Evolutionary conservation across 2,888 invertebrate species (phyloP).

Genomic region (Petrolisthes cinctipes): DNA sequence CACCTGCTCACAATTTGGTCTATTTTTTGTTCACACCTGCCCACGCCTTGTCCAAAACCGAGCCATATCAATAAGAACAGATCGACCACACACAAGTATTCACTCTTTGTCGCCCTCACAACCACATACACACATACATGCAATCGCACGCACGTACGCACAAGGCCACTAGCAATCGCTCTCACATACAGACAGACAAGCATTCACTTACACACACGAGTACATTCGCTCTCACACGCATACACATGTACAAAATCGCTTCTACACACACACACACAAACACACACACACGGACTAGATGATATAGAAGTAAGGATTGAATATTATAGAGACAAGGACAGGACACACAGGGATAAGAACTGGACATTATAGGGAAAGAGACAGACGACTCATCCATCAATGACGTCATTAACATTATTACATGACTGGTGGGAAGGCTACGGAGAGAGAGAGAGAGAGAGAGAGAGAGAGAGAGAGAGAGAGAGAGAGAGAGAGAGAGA

Average conservation of each 20-base stretch:
- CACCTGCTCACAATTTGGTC: too few relatives aligned
- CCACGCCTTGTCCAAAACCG: too few relatives aligned
- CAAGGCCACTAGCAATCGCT: neutral
- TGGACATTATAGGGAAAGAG: too few relatives aligned
- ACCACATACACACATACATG: slow-evolving; percentile 19
- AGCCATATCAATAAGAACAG: too few relatives aligned
- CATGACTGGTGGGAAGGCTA: slow-evolving; percentile 1
- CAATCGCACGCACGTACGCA: slow-evolving; percentile 19
- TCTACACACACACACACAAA: neutral
- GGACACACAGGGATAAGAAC: too few relatives aligned
- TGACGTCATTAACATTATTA: slow-evolving; percentile 33
- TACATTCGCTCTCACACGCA: neutral
- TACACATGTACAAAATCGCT: neutral
- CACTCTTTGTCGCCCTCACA: too few relatives aligned
- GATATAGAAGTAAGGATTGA: too few relatives aligned
- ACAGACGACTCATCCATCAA: slow-evolving; percentile 11
- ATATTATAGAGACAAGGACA: neutral
- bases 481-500: neutral
- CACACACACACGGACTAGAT: neutral
- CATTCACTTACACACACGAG: neutral
- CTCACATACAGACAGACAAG: neutral
- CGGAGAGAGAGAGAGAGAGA: neutral
- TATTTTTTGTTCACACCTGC: too few relatives aligned
- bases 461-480: neutral
- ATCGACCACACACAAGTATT: too few relatives aligned